Conservation (phyloP, 2,797 vertebrate species). For the Thaleichthys pacificus region DNA sequence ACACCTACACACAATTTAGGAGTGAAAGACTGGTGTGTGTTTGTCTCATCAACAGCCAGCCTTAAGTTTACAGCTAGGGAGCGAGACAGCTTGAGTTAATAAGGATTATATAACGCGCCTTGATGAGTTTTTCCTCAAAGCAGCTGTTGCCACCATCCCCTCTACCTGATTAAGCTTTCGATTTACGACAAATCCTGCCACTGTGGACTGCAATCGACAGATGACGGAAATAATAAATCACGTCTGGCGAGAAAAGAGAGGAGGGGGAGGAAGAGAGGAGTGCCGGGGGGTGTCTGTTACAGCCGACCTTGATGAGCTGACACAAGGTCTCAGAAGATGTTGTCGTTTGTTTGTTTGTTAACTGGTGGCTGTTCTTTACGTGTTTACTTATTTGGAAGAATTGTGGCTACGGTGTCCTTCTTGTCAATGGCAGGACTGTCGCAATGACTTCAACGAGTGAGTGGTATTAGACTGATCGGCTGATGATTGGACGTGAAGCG, state of each 20-base stretch:
- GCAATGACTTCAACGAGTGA: background rate
- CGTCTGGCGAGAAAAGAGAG: conserved; percentile 32
- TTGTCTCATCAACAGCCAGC: conserved; percentile 59
- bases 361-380: background rate
- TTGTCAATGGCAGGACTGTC: background rate
- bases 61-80: background rate
- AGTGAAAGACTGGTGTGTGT: conserved; percentile 33
- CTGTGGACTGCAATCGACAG: conserved; percentile 25
- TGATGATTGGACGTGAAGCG: background rate
- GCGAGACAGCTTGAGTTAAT: conserved; percentile 66
- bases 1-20: background rate
- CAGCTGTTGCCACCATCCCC: conserved; percentile 67
- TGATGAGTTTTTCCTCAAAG: conserved; percentile 78
- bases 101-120: conserved; percentile 70
- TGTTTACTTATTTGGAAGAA: background rate
- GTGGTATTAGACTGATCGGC: conserved; percentile 1
- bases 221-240: conserved; percentile 34
- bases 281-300: conserved; percentile 24
- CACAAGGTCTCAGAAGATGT: background rate
- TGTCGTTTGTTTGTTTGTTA: background rate
- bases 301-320: conserved; percentile 18
- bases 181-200: conserved; percentile 56
- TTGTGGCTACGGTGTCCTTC: background rate
- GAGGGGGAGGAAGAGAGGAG: background rate
- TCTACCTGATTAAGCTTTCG: conserved; percentile 69